Base-by-base conservation (phyloP, 2,113 vertebrate species). In the Paratilapia polleni region DNA sequence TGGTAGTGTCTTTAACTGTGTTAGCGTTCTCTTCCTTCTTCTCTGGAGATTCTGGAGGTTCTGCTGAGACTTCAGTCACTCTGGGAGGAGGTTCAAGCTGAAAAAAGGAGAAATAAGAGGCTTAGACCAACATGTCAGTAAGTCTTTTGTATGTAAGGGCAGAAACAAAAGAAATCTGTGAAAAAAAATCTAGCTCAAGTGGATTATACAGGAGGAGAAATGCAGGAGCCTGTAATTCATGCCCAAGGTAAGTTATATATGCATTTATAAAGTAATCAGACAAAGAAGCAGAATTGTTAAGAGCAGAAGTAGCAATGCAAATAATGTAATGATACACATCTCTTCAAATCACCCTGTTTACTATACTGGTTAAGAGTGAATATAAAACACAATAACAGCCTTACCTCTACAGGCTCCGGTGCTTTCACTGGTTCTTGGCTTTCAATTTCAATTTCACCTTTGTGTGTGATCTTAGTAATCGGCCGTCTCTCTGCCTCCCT, bases 371-470 rank as follows among this genome's bases (percentile, higher is more conserved):
- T 36, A 20, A 62, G 22, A 8, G 1, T 47, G 58, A 52, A 81
- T 3, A 80, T 20, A 66, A 47, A 38, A 2, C 11, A 8, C 36
- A 8, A 41, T 60, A 47, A 81, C 76, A 43, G 31, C 64, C 82
- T 88, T 80, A 96, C 94, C 92, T 98, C 97, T 89, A 94, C 95
- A 47, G 92, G 92, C 91, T 97, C 97, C 10, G 97, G 95, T 68
- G 97, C 97, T 88, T 99, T 99, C 75, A 96, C 96, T 59, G 97
- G 97, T 77, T 99, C 96, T 89, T 99, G 97, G 90, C 96, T 99
- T 94, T 99, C 98, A 84, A 99, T 99, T 96, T 99, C 98, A 88
- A 99, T 99, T 95, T 99, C 98, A 75, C 98, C 98, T 96, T 99
- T 99, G 92, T 99, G 98, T 81, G 98, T 99, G 92, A 99, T 99